phyloP scores from a whole-genome alignment of 2,888 invertebrate genomes.

The Spodoptera picta region DNA sequence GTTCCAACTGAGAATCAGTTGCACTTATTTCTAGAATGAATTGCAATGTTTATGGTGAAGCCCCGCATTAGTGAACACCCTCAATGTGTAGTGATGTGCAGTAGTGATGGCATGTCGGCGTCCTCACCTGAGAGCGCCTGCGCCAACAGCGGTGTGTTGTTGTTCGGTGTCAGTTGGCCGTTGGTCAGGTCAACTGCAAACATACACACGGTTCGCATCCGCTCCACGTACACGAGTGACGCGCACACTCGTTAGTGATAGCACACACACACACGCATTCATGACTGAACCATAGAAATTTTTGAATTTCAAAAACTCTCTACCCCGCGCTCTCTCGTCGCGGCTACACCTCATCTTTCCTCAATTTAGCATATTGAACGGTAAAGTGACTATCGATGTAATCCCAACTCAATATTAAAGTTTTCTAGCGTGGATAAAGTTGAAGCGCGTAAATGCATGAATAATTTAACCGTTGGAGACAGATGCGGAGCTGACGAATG shows the following conservation, averaged over 20 bases:
- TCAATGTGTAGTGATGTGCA: constrained; percentile 52
- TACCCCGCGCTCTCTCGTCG: constrained; percentile 49
- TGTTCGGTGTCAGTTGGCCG: constrained; percentile 98
- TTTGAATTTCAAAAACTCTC: constrained; percentile 63
- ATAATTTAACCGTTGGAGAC: constrained; percentile 85
- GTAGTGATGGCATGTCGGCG: constrained; percentile 63
- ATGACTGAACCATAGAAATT: constrained; percentile 86
- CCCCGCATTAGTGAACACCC: constrained; percentile 17
- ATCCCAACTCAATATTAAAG: constrained; percentile 81
- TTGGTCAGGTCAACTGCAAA: constrained; percentile 98
- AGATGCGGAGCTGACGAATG: constrained; percentile 83
- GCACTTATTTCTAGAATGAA: constrained; percentile 9
- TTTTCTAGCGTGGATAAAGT: constrained; percentile 77
- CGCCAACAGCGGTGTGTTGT: constrained; percentile 98
- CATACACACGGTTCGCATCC: constrained; percentile 90
- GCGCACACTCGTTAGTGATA: constrained; percentile 77
- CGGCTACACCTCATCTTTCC: constrained; percentile 71
- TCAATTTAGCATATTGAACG: constrained; percentile 78
- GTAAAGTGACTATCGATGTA: constrained; percentile 82
- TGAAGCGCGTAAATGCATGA: constrained; percentile 85
- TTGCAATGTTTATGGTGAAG: constrained; percentile 28
- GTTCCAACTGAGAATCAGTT: background rate
- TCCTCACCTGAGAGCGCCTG: constrained; percentile 97
- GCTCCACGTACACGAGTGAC: constrained; percentile 80
- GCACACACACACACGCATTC: constrained; percentile 77